Evolutionary conservation across 2,888 invertebrate species (phyloP).

Genomic region (Ichneumon xanthorius): DNA sequence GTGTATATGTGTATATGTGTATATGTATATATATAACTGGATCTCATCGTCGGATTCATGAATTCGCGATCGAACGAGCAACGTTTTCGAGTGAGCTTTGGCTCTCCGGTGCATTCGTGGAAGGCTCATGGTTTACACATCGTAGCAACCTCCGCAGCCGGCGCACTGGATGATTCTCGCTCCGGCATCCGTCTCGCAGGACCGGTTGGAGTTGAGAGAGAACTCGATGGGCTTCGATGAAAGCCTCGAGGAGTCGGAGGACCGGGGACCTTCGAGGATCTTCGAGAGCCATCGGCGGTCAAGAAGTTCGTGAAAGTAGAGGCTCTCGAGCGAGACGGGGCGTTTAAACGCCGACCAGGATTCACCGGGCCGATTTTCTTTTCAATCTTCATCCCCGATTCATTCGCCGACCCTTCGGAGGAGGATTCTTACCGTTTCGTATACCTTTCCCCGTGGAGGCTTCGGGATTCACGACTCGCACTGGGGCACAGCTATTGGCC

Average conservation of each 20-base stretch:
- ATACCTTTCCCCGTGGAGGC: neutral
- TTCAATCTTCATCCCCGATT: constrained; percentile 28
- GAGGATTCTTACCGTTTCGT: neutral
- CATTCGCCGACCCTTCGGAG: constrained; percentile 9
- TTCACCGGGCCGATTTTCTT: constrained; percentile 44
- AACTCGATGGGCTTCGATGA: constrained; percentile 36
- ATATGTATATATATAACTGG: neutral
- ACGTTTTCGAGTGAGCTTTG: constrained; percentile 45
- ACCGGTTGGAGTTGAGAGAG: neutral
- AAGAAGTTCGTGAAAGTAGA: constrained; percentile 53
- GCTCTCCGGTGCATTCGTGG: constrained; percentile 32
- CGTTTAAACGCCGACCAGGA: constrained; percentile 17
- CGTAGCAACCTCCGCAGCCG: constrained; percentile 54
- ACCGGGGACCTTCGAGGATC: constrained; percentile 26
- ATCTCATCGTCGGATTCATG: constrained; percentile 48
- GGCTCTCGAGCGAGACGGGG: constrained; percentile 11
- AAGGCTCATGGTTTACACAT: constrained; percentile 82
- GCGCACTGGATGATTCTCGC: neutral
- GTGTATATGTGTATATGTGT: too few species aligned
- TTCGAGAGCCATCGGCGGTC: constrained; percentile 61
- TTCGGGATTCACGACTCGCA: neutral
- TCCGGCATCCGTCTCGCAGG: neutral
- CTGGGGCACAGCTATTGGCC: too few species aligned
- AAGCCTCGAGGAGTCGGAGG: constrained; percentile 34
- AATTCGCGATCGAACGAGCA: constrained; percentile 61